Base-by-base conservation (phyloP, 2,797 vertebrate genomes). In the Propithecus deckenii region DNA sequence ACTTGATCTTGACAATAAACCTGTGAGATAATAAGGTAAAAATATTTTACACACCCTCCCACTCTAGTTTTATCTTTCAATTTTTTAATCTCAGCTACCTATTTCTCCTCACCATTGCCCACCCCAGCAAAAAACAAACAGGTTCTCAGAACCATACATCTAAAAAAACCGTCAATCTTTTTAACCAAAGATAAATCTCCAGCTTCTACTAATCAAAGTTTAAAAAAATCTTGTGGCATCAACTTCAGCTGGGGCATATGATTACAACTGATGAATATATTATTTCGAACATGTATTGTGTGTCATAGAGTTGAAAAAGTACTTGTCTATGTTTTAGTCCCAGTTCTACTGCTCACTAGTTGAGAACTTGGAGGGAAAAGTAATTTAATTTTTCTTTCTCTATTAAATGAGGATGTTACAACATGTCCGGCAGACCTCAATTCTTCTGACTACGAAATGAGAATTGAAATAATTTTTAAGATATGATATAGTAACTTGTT, bases 391-490 rank as follows among this genome's bases (percentile, higher is more conserved):
- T 95, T 83, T 89, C 50, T 96, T 94, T 92, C 35, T 72, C 41
- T 59, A 22, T 78, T 75, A 88, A 91, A 61, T 65, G 7, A 92
- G 11, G 7, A 91, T 75, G 41, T 71, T 25, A 85, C 28, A 57
- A 84, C 20, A 9, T 79, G 6, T 46, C 48, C 20, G 93, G 5
- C 1, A 79, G 55, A 94, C 22, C 18, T 87, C 72, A 87, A 87
- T 50, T 96, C 22, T 76, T 85, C 50, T 78, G n/a, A 86, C 20
- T 81, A 59, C 63, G 38, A 95, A 94, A 93, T 50, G 28, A 94
- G 14, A 78, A 9, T 35, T 59, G 55, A 91, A 88, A 91, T n/a
- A 59, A 2, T 86, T 86, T 76, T 4, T 83, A 87, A 93, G 25
- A 90, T 67, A 91, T 38, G 11, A 91, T 28, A 63, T 1, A 91